These are phyloP conservation scores for Sebastes reedi DNA, from an alignment of 2,797 vertebrate species.

Conservation along the genomic window DNA sequence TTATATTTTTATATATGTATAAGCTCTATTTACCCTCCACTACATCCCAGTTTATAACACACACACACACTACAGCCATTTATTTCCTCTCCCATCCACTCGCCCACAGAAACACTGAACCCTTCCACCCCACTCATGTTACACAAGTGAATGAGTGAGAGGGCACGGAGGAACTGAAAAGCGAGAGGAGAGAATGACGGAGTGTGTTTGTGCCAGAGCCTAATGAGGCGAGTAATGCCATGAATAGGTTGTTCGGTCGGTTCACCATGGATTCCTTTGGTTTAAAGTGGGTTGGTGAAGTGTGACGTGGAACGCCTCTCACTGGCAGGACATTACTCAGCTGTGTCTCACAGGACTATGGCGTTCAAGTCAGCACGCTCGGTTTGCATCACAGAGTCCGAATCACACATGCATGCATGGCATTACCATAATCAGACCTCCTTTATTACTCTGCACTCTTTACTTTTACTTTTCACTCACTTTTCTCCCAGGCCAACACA, in stretches of 20 bases:
- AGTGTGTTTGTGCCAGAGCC: conserved; percentile 61
- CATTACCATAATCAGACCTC: conserved; percentile 1
- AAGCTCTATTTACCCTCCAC: neutral
- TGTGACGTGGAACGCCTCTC: conserved; percentile 47
- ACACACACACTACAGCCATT: neutral
- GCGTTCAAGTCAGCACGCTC: conserved; percentile 11
- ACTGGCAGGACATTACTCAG: conserved; percentile 62
- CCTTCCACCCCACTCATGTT: conserved; percentile 41
- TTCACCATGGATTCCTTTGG: conserved; percentile 56
- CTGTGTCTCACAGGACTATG: conserved; percentile 29
- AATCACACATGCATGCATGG: neutral
- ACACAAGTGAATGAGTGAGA: conserved; percentile 46
- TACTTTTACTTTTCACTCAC: neutral
- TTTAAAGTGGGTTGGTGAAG: conserved; percentile 51
- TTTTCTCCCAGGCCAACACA: neutral
- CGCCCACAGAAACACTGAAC: conserved; percentile 24
- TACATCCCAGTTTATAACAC: neutral
- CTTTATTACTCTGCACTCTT: neutral
- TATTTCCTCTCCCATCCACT: conserved; percentile 13
- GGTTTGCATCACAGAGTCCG: neutral
- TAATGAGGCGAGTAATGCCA: conserved; percentile 72
- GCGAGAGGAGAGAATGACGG: conserved; percentile 43
- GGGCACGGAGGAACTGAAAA: conserved; percentile 11
- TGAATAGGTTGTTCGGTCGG: conserved; percentile 43
- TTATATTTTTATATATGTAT: neutral